Base-by-base conservation (phyloP, 2,113 vertebrate species). In the Craseonycteris thonglongyai region DNA sequence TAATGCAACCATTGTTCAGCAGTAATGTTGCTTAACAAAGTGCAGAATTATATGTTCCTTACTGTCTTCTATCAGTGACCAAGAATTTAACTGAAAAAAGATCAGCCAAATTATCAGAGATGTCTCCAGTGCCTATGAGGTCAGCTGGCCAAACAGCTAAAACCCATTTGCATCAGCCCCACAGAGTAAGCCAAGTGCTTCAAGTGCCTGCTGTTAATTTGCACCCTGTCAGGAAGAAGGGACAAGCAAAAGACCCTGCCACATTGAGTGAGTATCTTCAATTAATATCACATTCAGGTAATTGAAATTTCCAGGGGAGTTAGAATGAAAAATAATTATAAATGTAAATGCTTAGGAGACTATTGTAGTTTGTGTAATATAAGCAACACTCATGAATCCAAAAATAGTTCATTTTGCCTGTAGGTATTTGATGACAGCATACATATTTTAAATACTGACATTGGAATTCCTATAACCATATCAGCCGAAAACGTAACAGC, bases 161-260 rank as follows among this genome's bases (percentile, higher is more conserved):
- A 98, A 90, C 98, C 58, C 98, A 99, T 96, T 95, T 98, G 45
- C 98, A 98, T 96, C 98, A 98, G n/a, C 99, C 99, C 47, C 99
- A 99, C 98, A 97, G 99, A 95, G 99, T 99, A 88, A 99, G 99
- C 80, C 99, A 99, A 98, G 99, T 99, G 35, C 99, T 99, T 0
- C 99, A 99, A 96, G 99, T 99, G 78, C 98, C 99, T 38, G 98
- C 99, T 66, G 99, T 99, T 88, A 99, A 99, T 83, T 98, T 99
- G 75, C 98, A 99, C 95, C 99, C 99, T 4, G 98, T 99, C 7
- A 98, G 99, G 80, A 99, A 99, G 97, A 99, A 99, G 98, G 99
- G 99, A 80, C 97, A 98, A n/a, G 94, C 98, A 38, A 99, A 99
- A 97, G 99, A 99, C 91, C 98, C 98, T 0, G 97, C 98, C 85